Evolutionary conservation across 2,888 invertebrate genomes (phyloP), one percentile per base, ranked within the genome.

Genomic region (Campopleginae sp.): DNA sequence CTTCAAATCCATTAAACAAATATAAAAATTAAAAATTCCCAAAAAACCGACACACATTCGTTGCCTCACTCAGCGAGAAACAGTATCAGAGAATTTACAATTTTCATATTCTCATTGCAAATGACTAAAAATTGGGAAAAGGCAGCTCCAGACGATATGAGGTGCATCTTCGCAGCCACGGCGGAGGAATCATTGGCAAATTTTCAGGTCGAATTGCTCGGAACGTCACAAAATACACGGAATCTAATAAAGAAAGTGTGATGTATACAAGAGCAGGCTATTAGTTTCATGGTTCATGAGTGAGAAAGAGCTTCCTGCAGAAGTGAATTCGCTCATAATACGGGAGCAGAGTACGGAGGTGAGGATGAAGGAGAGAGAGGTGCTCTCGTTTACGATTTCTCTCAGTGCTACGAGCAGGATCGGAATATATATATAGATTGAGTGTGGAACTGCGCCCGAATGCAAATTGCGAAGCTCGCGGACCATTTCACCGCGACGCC

Each of bases 401-500:
- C 82, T 80, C 75, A 38, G 68, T 79, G 75, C 63, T 33, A 31
- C 65, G 66, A 66, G n/a, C 44, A 48, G 66, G 46, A 63, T 66
- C 19, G 61, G 51, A 44, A 31, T 51, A 65, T 19, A 46, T 27
- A 51, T 42, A 74, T 79, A 79, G 44, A 70, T 54, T 63, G 58
- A 63, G 82, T 23, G 80, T 63, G 83, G 82, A 80, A 85, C 82
- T 82, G 82, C 76, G 85, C 82, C 80, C 90, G 90, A 90, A 92
- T 92, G 92, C 91, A 92, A 92, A 92, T 92, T 91, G 89, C 88
- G 90, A 88, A 90, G 90, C 85, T 82, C 85, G 85, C 91, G 91
- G 91, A 90, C 92, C 91, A 92, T 92, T 92, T 92, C 92, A 91
- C 92, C 89, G 91, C 89, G 91, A 89, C 88, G 90, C 85, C 82